Conservation (phyloP, 2,888 invertebrate genomes). For the Eilema depressum region DNA sequence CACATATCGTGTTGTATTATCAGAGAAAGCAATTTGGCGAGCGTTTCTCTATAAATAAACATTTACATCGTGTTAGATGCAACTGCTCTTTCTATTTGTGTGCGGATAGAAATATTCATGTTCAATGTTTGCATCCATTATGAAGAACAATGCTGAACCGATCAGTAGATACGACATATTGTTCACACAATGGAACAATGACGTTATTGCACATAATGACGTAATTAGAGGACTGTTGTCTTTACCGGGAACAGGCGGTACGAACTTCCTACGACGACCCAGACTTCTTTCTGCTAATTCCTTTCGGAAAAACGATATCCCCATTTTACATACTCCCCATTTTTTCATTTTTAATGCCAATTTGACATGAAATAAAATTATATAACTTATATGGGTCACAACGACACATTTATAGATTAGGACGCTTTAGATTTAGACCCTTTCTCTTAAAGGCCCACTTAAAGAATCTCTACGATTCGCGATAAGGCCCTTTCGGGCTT, state of each 20-base stretch:
- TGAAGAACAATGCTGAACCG: background rate
- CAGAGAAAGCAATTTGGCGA: conserved; percentile 81
- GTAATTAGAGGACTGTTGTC: background rate
- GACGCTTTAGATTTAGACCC: no score
- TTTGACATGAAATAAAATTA: no score
- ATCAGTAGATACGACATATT: background rate
- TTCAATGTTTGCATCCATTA: conserved; percentile 37
- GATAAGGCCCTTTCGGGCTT: no score
- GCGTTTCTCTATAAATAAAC: conserved; percentile 74
- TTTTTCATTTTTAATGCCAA: no score
- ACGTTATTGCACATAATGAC: background rate
- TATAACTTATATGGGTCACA: no score
- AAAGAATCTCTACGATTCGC: no score
- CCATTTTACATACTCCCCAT: no score
- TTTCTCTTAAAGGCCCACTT: no score
- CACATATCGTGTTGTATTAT: conserved; percentile 52
- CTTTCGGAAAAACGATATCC: no score
- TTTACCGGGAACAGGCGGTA: background rate
- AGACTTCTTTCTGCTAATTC: background rate
- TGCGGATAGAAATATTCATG: conserved; percentile 46
- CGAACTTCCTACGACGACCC: background rate
- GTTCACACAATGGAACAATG: background rate
- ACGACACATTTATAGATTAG: no score
- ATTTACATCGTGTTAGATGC: conserved; percentile 52
- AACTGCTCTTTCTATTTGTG: conserved; percentile 61